A percentile compares a stretch with the other conserved stretches of the same genome.
phyloP scores from a whole-genome alignment of 1,140 invertebrate species.

The Antheraea mylitta region DNA sequence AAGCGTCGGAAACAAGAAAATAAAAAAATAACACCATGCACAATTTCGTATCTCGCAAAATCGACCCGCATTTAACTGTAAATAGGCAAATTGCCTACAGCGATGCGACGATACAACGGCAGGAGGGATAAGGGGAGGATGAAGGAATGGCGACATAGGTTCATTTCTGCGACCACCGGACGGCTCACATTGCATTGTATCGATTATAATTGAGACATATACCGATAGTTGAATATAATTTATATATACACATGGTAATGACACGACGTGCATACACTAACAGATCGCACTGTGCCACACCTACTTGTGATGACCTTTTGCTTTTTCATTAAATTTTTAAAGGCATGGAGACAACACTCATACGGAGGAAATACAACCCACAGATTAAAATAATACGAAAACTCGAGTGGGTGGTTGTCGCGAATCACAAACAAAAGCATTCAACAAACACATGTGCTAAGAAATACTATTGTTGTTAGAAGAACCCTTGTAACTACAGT shows the following conservation, averaged over 20 bases:
- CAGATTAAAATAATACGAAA: not conserved
- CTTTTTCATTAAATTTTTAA: conserved; percentile 51
- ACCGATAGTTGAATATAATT: conserved; percentile 4
- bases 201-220: not conserved
- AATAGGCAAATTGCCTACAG: conserved; percentile 27
- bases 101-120: conserved; percentile 43
- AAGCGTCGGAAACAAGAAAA: conserved; percentile 31
- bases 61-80: conserved; percentile 36
- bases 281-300: conserved; percentile 63
- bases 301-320: conserved; percentile 72
- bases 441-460: not conserved
- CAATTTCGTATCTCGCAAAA: conserved; percentile 49
- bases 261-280: conserved; percentile 52
- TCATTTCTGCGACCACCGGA: conserved; percentile 59
- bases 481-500: not conserved
- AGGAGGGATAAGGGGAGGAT: conserved; percentile 28
- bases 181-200: conserved; percentile 12
- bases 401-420: not conserved
- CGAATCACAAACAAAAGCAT: not conserved
- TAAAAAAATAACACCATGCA: conserved; percentile 59
- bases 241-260: conserved; percentile 21
- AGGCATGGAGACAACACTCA: conserved; percentile 57
- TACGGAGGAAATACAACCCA: not conserved
- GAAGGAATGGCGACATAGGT: conserved; percentile 51
- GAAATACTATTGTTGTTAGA: not conserved